These are phyloP conservation scores for Stigmatopora argus DNA, from an alignment of 2,113 vertebrate genomes.

Conservation along the genomic window DNA sequence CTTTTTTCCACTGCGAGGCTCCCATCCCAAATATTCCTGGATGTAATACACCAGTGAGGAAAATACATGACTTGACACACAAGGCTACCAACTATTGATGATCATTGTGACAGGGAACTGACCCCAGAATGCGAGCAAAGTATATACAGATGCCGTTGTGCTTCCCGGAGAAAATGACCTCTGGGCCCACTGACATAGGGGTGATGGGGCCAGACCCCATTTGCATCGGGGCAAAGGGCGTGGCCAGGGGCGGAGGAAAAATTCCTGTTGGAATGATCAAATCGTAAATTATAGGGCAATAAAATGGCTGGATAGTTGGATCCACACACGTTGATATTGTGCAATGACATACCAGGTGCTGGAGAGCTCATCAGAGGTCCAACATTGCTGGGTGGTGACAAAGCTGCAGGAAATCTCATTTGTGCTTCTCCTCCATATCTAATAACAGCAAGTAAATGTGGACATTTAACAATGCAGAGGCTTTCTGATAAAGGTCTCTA, in stretches of 20 bases:
- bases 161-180: constrained; percentile 94
- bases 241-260: constrained; percentile 67
- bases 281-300: background rate
- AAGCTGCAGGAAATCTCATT: constrained; percentile 84
- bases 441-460: background rate
- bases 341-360: constrained; percentile 52
- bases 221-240: constrained; percentile 63
- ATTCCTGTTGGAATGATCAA: constrained; percentile 62
- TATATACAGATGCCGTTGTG: constrained; percentile 93
- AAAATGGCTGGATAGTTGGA: background rate
- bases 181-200: constrained; percentile 76
- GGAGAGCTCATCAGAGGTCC: constrained; percentile 82
- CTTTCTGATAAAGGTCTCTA: background rate
- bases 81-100: background rate
- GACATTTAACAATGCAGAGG: background rate
- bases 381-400: constrained; percentile 77
- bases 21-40: constrained; percentile 95
- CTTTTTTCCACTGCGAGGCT: constrained; percentile 86
- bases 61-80: constrained; percentile 6
- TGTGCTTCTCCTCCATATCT: constrained; percentile 97
- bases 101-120: constrained; percentile 30
- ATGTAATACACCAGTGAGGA: constrained; percentile 30
- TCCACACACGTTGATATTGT: background rate
- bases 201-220: constrained; percentile 63
- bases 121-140: constrained; percentile 93